These are phyloP conservation scores for Ceryle rudis DNA, from an alignment of 2,797 vertebrate species.

Conservation along the genomic window DNA sequence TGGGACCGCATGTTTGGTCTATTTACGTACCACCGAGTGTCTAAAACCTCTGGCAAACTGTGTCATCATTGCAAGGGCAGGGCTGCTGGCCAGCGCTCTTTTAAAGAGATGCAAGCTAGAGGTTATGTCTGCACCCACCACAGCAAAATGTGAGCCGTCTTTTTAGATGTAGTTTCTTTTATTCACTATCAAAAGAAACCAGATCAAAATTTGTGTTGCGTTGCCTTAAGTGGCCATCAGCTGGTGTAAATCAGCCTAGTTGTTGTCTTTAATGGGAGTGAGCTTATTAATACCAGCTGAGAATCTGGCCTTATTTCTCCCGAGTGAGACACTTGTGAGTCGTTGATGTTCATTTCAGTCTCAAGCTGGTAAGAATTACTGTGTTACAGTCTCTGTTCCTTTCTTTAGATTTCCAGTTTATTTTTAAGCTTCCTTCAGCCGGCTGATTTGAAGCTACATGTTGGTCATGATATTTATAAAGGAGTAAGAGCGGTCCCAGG, in stretches of 20 bases:
- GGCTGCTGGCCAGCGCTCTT: slow-evolving; percentile 49
- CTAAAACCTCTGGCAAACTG: slow-evolving; percentile 27
- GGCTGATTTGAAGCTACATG: not conserved
- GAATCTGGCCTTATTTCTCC: not conserved
- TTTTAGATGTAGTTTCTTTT: not conserved
- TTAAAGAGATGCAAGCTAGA: not conserved
- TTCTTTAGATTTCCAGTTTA: not conserved
- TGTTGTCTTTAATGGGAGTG: not conserved
- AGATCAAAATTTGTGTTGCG: not conserved
- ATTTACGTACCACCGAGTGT: not conserved
- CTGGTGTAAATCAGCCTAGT: not conserved
- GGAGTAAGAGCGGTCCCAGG: not conserved
- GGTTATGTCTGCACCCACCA: not conserved
- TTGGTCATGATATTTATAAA: not conserved
- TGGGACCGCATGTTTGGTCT: not conserved
- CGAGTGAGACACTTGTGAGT: not conserved
- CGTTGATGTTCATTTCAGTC: not conserved
- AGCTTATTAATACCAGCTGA: not conserved
- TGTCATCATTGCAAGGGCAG: slow-evolving; percentile 19
- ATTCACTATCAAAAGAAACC: not conserved
- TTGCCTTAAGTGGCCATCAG: not conserved
- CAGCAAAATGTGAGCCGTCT: not conserved
- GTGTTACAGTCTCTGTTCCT: not conserved
- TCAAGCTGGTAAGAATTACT: not conserved
- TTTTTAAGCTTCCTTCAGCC: slow-evolving; percentile 12